Base-by-base conservation (phyloP, 2,888 invertebrate species). In the Parnassius smintheus region DNA sequence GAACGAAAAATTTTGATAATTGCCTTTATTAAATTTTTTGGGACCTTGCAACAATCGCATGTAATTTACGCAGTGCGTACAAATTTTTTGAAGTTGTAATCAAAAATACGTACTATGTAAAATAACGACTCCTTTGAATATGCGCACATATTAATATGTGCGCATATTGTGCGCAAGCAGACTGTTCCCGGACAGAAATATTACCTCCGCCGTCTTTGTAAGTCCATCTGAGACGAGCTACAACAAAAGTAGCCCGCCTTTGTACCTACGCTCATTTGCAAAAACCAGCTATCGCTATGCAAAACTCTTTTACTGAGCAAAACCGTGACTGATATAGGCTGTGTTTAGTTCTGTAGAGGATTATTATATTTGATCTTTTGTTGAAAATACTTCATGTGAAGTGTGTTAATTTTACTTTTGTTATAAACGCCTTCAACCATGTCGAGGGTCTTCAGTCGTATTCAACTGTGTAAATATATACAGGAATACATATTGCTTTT, bases 201-300 rank as follows among this genome's bases (percentile, higher is more conserved):
- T 35, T 56, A 52, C 42, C 54, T 62, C 41, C 11, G 12, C 41
- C 10, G 51, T 56, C 56, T 56, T 58, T 58, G 42, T 48, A 42
- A 25, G 50, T n/a, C 58, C 42, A 52, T 11, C 42, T 48, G 61
- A 18, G 56, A 57, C 56, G 46, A 48, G 53, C 48, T 46, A 42
- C 25, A 54, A 62, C 58, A 62, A 62, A 58, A 53, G 62, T 58
- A 53, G 52, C 25, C 25, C 49, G 49, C 57, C 44, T 58, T 62
- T 62, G 62, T 62, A 46, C 10, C 52, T 22, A 3, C 45, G 46
- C 62, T 62, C 62, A 62, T 62, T 62, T 62, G 62, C 57, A 58
- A 62, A 58, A 44, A 49, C 44, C 62, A n/a, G 41, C 13, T 49
- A 22, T 25, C 58, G 53, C 45, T 53, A 42, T 57, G 52, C 22